Conservation (phyloP, 2,797 vertebrate species). For the Euthynnus affinis region DNA sequence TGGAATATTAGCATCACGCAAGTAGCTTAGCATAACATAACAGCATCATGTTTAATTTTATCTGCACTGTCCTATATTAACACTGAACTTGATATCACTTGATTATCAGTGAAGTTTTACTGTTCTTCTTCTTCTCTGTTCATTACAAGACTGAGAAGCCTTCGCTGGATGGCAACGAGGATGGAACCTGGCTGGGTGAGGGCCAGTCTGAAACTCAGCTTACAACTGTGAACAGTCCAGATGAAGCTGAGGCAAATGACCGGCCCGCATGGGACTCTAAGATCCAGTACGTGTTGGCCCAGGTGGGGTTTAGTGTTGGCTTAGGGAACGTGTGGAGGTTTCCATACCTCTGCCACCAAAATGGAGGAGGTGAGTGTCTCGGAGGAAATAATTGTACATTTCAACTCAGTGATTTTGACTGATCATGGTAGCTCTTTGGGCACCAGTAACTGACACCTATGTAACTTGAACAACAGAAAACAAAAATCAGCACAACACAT, state of each 20-base stretch:
- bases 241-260: conserved; percentile 42
- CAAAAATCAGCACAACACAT: not conserved
- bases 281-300: conserved; percentile 90
- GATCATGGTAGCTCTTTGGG: not conserved
- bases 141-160: conserved; percentile 80
- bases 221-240: conserved; percentile 24
- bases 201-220: conserved; percentile 75
- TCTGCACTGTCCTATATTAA: not conserved
- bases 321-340: conserved; percentile 92
- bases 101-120: not conserved
- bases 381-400: not conserved
- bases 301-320: conserved; percentile 92
- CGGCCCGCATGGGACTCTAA: conserved; percentile 89
- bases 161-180: conserved; percentile 72
- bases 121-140: conserved; percentile 4
- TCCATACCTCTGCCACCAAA: conserved; percentile 92
- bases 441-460: not conserved
- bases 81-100: not conserved
- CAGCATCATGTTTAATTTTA: not conserved
- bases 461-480: not conserved
- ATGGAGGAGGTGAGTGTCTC: conserved; percentile 87
- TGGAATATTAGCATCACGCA: not conserved
- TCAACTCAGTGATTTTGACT: not conserved
- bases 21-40: not conserved
- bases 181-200: conserved; percentile 64